phyloP scores from a whole-genome alignment of 2,888 invertebrate species.

The Paralinhomoeus sp. region DNA sequence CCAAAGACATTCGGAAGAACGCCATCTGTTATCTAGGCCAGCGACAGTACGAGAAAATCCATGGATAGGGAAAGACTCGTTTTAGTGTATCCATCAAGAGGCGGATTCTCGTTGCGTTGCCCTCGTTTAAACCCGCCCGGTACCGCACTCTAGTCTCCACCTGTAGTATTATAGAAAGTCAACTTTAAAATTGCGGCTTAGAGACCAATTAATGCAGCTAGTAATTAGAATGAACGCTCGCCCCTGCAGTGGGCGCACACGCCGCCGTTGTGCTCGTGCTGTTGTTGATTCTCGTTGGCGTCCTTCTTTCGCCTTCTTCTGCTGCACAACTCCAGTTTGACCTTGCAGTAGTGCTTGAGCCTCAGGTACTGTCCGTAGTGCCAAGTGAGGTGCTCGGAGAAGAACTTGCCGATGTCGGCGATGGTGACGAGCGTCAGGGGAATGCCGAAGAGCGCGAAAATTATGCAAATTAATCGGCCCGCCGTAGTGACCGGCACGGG shows the following conservation, averaged over 20 bases:
- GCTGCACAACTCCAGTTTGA: not conserved
- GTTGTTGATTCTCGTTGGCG: not conserved
- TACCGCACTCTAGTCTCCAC: too few species aligned
- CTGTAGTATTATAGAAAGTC: too few species aligned
- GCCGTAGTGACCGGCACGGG: conserved; percentile 22
- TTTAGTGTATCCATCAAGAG: too few species aligned
- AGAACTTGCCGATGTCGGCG: conserved; percentile 15
- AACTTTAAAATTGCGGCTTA: too few species aligned
- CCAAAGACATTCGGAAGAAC: too few species aligned
- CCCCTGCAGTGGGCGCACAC: conserved; percentile 18
- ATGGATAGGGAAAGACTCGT: too few species aligned
- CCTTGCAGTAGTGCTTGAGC: conserved; percentile 13
- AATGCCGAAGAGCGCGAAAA: conserved; percentile 24
- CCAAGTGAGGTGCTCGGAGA: conserved; percentile 23
- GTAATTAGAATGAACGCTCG: too few species aligned
- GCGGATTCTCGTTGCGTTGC: too few species aligned
- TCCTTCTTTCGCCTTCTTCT: not conserved
- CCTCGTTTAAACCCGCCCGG: too few species aligned
- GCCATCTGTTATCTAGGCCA: too few species aligned
- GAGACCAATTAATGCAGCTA: too few species aligned
- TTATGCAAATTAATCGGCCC: conserved; percentile 19
- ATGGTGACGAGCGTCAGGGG: conserved; percentile 20
- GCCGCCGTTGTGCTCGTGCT: conserved; percentile 12
- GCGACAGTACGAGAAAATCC: too few species aligned
- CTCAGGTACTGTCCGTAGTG: conserved; percentile 20